Conservation (phyloP, 2,888 invertebrate genomes). For the Caenorhabditis angaria region DNA sequence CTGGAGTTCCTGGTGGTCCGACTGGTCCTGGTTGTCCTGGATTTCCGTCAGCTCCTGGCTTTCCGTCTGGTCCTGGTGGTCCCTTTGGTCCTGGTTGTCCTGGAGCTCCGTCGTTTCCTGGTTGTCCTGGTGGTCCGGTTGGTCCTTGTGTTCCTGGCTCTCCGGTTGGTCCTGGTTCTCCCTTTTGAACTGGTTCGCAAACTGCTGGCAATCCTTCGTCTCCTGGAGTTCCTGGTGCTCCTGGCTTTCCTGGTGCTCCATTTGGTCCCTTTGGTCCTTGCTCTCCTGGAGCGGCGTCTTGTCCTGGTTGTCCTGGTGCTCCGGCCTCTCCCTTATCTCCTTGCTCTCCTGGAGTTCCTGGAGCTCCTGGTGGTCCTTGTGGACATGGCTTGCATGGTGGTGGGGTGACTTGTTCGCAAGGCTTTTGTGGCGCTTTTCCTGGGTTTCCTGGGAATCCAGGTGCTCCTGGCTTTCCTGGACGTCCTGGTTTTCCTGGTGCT, state of each 20-base stretch:
- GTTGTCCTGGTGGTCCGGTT: conserved; percentile 58
- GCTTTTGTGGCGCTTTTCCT: conserved; percentile 59
- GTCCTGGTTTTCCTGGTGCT: conserved; percentile 48
- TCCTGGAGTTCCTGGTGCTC: conserved; percentile 59
- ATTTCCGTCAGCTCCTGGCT: conserved; percentile 52
- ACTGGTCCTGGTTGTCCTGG: conserved; percentile 50
- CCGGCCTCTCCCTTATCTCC: conserved; percentile 60
- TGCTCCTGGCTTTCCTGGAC: conserved; percentile 58
- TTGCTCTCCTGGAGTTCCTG: conserved; percentile 59
- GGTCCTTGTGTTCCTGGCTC: conserved; percentile 61
- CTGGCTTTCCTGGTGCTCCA: conserved; percentile 60
- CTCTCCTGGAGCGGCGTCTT: conserved; percentile 51
- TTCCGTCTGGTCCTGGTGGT: conserved; percentile 53
- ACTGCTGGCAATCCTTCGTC: conserved; percentile 45
- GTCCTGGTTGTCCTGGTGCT: conserved; percentile 54
- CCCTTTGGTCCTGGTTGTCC: conserved; percentile 53
- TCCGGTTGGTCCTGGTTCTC: conserved; percentile 59
- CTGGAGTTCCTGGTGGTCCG: conserved; percentile 52
- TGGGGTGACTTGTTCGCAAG: conserved; percentile 62
- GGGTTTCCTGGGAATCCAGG: conserved; percentile 64
- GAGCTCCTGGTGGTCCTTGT: conserved; percentile 53
- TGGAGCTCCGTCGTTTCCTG: conserved; percentile 52
- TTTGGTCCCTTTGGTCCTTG: conserved; percentile 61
- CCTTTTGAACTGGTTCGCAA: conserved; percentile 53
- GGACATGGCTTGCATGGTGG: conserved; percentile 58